Evolutionary conservation across 2,888 invertebrate species (phyloP), one percentile per base, ranked within the genome.

Genomic region (Zelleria hepariella): DNA sequence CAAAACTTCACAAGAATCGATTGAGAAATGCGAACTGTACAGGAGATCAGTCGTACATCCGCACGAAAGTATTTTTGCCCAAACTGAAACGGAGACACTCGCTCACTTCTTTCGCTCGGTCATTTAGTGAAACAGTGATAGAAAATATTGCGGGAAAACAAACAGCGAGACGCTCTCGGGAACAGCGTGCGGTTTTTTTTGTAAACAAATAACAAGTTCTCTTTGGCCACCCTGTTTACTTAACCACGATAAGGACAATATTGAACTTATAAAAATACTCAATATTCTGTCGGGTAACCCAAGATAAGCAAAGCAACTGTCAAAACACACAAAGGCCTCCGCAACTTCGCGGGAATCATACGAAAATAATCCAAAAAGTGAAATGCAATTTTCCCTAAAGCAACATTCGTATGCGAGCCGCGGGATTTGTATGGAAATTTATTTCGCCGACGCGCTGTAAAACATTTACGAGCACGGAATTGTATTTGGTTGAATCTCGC

Each of bases 341-440:
- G 15, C 32, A 42, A 42, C 10, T 42, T 42, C 32, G 32, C 32
- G 32, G 10, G 32, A n/a, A 42, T 42, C 32, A 42, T 42, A 42
- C 15, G 32, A 42, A 42, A 42, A 42, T 42, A 42, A 42, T 42
- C 32, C 32, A 15, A 42, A 57, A 59, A 58, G 56, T 51, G 61
- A 58, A 58, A 57, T 58, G 32, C 24, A 58, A 55, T 59, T 26
- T 25, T 56, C 18, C n/a, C 24, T 47, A 73, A 71, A 69, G 67
- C 62, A 65, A 68, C 68, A 74, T 75, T 74, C 69, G 73, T 73
- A 75, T 72, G 73, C 74, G 67, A 67, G 67, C 66, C 66, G 65
- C 62, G 66, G 67, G 65, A 72, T 76, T 75, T 78, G 74, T 78
- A 78, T 78, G 78, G 76, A 73, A 79, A 80, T 80, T 74, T 75